Percentiles rank a stretch among this genome's conserved stretches.
These are phyloP conservation scores for Aproaerema taeniolella DNA, from an alignment of 2,888 invertebrate species.

Conservation along the genomic window DNA sequence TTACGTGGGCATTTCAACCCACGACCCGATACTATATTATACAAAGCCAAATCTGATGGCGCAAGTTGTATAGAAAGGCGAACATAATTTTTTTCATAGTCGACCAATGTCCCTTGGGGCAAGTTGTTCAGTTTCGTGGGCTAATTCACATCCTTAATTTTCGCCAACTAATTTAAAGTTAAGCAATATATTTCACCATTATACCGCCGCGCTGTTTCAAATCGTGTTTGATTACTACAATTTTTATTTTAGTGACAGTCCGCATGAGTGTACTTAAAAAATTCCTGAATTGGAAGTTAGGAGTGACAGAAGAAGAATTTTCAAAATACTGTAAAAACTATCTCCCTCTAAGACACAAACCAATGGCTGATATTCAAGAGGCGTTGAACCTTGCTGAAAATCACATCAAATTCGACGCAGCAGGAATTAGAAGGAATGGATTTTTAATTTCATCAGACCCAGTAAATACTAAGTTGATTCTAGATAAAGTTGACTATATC, in stretches of 20 bases:
- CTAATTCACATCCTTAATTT: too few species aligned
- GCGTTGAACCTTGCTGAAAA: slow-evolving; percentile 73
- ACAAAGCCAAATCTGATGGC: too few species aligned
- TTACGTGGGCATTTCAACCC: too few species aligned
- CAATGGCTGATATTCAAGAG: slow-evolving; percentile 67
- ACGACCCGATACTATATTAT: too few species aligned
- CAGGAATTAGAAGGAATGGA: slow-evolving; percentile 74
- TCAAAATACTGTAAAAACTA: slow-evolving; percentile 55
- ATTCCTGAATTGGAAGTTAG: slow-evolving; percentile 52
- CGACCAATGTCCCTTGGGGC: too few species aligned
- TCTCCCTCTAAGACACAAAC: slow-evolving; percentile 54
- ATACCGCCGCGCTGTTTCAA: too few species aligned
- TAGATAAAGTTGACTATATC: slow-evolving; percentile 71
- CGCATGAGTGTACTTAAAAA: slow-evolving; percentile 56
- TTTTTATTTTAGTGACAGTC: slow-evolving; percentile 51
- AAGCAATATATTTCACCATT: too few species aligned
- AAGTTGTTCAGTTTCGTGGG: too few species aligned
- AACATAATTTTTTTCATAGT: too few species aligned
- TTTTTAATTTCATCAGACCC: slow-evolving; percentile 79
- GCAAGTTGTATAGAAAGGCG: too few species aligned
- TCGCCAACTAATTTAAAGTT: too few species aligned
- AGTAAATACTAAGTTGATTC: slow-evolving; percentile 72
- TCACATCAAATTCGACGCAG: slow-evolving; percentile 72
- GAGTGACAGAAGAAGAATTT: slow-evolving; percentile 49
- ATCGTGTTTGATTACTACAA: too few species aligned